Evolutionary conservation across 1,140 invertebrate genomes (phyloP).

Genomic region (Drosophila mayri): DNA sequence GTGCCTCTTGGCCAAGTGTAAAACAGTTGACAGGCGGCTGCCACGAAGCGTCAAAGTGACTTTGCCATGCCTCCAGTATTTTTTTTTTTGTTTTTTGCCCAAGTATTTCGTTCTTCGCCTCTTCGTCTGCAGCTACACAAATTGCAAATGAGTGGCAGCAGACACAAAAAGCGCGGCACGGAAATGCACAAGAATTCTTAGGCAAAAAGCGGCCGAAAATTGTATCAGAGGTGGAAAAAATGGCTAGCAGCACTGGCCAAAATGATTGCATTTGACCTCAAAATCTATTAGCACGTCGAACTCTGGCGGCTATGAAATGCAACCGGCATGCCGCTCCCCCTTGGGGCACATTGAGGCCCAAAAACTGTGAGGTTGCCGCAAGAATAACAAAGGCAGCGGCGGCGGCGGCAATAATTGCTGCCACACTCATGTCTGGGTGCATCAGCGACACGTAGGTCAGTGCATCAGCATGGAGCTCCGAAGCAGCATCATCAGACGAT

Average conservation of each 20-base stretch:
- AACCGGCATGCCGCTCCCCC: conserved; percentile 57
- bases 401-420: conserved; percentile 48
- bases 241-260: conserved; percentile 30
- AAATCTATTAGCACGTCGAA: conserved; percentile 84
- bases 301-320: conserved; percentile 78
- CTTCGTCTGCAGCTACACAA: conserved; percentile 37
- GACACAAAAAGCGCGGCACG: conserved; percentile 65
- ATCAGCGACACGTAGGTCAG: conserved; percentile 78
- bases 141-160: conserved; percentile 71
- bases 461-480: conserved; percentile 52
- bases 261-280: conserved; percentile 78
- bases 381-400: conserved; percentile 30
- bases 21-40: conserved; percentile 74
- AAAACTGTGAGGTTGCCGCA: conserved; percentile 73
- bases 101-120: conserved; percentile 8
- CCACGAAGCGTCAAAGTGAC: conserved; percentile 78
- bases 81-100: conserved; percentile 1
- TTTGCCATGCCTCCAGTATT: conserved; percentile 39
- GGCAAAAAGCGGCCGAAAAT: conserved; percentile 68
- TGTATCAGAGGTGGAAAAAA: conserved; percentile 64
- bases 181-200: conserved; percentile 80
- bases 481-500: conserved; percentile 31
- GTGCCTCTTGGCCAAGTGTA: conserved; percentile 57
- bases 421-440: conserved; percentile 68
- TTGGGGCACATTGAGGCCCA: conserved; percentile 49